Evolutionary conservation across 2,113 vertebrate species (phyloP).

Genomic region (Chaetodon auriga): DNA sequence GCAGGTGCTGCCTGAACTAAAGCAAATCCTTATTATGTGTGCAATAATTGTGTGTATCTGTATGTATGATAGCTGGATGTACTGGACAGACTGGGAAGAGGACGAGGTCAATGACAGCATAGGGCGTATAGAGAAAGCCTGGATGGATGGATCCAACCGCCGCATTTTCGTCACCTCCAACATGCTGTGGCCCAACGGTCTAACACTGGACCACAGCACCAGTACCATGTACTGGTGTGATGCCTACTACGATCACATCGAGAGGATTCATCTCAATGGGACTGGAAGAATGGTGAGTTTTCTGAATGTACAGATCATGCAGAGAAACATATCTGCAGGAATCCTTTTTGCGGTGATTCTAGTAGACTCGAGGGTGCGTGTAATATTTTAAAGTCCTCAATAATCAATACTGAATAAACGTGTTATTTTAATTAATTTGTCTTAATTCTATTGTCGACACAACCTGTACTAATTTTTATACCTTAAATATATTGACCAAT

Average conservation of each 20-base stretch:
- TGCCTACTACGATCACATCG: conserved; percentile 98
- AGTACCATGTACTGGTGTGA: conserved; percentile 98
- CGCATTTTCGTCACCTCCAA: conserved; percentile 96
- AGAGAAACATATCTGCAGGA: background rate
- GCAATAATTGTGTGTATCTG: conserved; percentile 7
- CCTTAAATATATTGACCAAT: background rate
- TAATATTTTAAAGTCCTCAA: conserved; percentile 8
- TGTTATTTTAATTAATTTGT: background rate
- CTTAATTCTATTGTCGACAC: background rate
- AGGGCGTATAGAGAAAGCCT: conserved; percentile 97
- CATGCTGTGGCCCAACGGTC: conserved; percentile 99
- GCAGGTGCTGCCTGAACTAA: background rate
- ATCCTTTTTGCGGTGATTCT: background rate
- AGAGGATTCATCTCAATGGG: conserved; percentile 96
- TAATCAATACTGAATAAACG: background rate
- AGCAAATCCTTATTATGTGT: background rate
- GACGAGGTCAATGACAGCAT: conserved; percentile 97
- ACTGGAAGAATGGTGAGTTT: conserved; percentile 92
- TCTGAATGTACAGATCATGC: background rate
- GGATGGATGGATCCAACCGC: conserved; percentile 96
- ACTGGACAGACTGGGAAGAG: conserved; percentile 99
- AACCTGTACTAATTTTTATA: background rate
- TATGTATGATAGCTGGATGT: conserved; percentile 93
- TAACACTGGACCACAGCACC: conserved; percentile 91
- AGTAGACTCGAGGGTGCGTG: too few relatives aligned